Evolutionary conservation across 2,888 invertebrate species (phyloP).

Genomic region (Agonopterix subpropinquella): DNA sequence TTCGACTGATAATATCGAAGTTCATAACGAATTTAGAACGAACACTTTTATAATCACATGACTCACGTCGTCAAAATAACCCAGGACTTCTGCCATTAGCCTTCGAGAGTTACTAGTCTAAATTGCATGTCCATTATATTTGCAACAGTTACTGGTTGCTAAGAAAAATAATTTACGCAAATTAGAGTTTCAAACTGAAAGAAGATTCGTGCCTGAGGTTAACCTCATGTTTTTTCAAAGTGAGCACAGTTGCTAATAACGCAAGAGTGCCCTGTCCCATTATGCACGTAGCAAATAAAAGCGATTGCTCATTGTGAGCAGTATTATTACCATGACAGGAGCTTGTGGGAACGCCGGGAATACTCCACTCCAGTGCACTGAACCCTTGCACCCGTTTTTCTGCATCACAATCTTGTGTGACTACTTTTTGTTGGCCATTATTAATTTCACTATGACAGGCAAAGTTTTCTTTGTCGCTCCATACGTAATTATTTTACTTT

Average conservation of each 20-base stretch:
- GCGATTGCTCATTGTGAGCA: constrained; percentile 47
- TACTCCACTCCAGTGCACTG: constrained; percentile 43
- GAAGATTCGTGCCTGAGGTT: background rate
- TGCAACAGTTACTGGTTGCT: no score
- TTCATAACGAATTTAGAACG: no score
- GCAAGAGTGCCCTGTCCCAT: constrained; percentile 15
- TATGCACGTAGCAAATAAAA: constrained; percentile 24
- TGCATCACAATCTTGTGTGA: constrained; percentile 35
- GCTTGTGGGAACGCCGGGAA: constrained; percentile 48
- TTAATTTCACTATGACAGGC: constrained; percentile 39
- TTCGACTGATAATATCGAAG: no score
- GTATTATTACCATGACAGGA: constrained; percentile 42
- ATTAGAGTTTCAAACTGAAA: background rate
- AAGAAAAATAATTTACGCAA: no score
- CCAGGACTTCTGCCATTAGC: no score
- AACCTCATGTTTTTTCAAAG: background rate
- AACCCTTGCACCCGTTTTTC: constrained; percentile 57
- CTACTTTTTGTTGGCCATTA: constrained; percentile 37
- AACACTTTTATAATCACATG: no score
- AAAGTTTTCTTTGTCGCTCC: constrained; percentile 12
- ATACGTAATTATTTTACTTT: background rate
- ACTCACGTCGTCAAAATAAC: no score
- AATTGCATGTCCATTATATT: no score
- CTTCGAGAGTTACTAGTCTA: no score
- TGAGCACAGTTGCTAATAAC: constrained; percentile 3